A percentile compares a stretch with the other conserved stretches of the same genome.
Conservation (phyloP, 2,113 vertebrate species). For the Chloroceryle aenea region DNA sequence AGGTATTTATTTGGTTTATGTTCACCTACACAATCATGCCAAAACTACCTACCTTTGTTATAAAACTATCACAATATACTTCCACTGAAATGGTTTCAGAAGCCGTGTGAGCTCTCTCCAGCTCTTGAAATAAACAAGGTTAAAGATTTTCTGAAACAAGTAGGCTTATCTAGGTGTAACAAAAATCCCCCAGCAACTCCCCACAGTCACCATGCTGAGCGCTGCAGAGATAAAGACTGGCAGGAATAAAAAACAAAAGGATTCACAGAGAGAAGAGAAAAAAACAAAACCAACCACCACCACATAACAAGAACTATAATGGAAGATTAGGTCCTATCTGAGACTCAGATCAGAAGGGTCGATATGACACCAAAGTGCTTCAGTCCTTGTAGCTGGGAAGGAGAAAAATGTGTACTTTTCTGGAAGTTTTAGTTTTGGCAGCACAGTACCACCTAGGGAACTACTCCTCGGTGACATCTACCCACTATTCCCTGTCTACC, state of each 20-base stretch:
- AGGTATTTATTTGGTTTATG: not conserved
- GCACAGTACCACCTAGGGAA: not conserved
- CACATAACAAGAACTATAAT: not conserved
- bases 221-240: not conserved
- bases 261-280: not conserved
- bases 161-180: not conserved
- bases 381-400: not conserved
- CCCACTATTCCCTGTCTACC: not conserved
- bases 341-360: not conserved
- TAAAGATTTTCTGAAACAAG: constrained; percentile 1
- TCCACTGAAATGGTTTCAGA: not conserved
- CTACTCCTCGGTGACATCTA: not conserved
- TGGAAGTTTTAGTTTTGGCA: not conserved
- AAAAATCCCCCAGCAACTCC: not conserved
- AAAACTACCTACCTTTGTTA: not conserved
- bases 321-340: not conserved
- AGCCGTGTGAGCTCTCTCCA: not conserved
- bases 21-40: not conserved
- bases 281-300: not conserved
- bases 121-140: not conserved
- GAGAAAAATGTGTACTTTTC: not conserved
- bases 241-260: not conserved
- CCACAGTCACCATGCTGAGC: not conserved
- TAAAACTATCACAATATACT: not conserved
- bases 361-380: not conserved